These are phyloP conservation scores for Chlamydotis undulata DNA, from an alignment of 2,113 vertebrate species.

Conservation along the genomic window DNA sequence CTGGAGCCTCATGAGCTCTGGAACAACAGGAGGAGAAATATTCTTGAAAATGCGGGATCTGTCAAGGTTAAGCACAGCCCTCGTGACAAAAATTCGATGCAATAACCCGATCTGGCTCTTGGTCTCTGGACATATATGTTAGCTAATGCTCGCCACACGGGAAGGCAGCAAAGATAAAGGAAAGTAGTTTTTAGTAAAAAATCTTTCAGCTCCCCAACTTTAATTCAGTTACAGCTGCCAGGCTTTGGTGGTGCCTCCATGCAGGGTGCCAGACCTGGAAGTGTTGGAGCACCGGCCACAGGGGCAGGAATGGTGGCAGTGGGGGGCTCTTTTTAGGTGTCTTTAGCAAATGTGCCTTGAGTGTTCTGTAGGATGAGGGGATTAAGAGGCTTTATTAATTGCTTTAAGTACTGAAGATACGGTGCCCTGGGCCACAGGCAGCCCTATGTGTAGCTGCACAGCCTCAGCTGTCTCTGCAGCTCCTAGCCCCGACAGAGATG, in stretches of 20 bases:
- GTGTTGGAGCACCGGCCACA: fast-evolving
- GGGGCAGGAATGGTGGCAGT: background rate
- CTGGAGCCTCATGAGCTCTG: background rate
- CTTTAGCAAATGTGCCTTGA: background rate
- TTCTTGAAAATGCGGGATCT: background rate
- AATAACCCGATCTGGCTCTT: background rate
- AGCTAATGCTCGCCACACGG: background rate
- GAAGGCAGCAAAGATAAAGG: background rate
- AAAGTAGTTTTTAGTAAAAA: background rate
- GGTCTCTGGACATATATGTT: background rate
- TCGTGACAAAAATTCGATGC: background rate
- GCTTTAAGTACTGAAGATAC: background rate
- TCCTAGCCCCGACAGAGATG: background rate
- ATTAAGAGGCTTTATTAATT: background rate
- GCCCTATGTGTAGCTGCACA: background rate
- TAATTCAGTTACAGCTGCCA: background rate
- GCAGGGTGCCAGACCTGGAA: background rate
- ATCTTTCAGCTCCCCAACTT: background rate
- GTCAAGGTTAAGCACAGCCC: background rate
- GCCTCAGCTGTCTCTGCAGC: background rate
- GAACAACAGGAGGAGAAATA: background rate
- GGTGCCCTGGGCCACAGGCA: background rate
- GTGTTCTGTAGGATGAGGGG: background rate
- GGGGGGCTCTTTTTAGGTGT: background rate
- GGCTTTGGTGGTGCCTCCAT: background rate